phyloP scores from a whole-genome alignment of 2,113 vertebrate genomes.

The Callithrix jacchus region DNA sequence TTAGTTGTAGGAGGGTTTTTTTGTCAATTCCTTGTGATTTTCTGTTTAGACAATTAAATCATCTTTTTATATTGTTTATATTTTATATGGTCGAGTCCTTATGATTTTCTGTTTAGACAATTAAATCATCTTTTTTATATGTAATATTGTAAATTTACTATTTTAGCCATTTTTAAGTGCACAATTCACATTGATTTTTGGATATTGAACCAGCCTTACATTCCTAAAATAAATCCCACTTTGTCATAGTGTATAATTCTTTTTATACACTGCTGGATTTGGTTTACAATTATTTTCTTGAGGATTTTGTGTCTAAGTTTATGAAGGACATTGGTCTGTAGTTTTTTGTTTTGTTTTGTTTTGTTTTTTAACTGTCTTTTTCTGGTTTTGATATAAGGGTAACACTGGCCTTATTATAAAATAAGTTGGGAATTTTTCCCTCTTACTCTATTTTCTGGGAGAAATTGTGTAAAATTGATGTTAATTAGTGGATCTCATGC shows the following conservation, averaged over 20 bases:
- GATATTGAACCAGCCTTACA: not conserved
- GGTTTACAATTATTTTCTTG: not conserved
- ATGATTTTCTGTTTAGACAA: not conserved
- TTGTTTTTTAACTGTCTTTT: not conserved
- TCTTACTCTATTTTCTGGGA: not conserved
- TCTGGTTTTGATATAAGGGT: not conserved
- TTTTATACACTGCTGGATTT: not conserved
- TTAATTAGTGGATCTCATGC: not conserved
- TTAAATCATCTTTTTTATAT: not conserved
- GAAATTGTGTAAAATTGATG: not conserved
- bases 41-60: too few relatives aligned
- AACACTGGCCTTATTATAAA: not conserved
- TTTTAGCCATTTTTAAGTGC: not conserved
- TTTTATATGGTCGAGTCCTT: too few relatives aligned
- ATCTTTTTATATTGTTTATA: too few relatives aligned
- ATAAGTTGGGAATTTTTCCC: not conserved
- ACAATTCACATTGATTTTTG: not conserved
- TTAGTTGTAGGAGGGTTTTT: not conserved
- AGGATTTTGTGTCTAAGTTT: not conserved
- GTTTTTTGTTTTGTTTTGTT: too few relatives aligned
- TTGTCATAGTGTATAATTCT: not conserved
- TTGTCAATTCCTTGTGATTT: not conserved
- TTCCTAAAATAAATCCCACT: not conserved
- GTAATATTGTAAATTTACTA: too few relatives aligned
- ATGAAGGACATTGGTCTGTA: not conserved